phyloP scores from a whole-genome alignment of 2,797 vertebrate species.

The Aselliscus stoliczkanus region DNA sequence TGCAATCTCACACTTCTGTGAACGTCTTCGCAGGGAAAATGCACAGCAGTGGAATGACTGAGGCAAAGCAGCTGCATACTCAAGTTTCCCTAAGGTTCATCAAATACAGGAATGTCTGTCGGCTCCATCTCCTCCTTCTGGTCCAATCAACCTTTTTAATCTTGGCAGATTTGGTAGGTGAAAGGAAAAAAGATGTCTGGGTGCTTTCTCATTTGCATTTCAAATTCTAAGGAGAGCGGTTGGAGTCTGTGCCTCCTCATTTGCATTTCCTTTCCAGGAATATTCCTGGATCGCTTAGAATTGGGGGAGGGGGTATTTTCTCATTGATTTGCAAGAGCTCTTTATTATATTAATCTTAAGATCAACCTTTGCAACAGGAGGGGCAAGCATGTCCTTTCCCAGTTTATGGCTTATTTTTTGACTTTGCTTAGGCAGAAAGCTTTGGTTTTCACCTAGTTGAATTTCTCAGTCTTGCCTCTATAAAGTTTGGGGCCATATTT shows the following conservation, averaged over 20 bases:
- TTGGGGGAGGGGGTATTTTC: background rate
- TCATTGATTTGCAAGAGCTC: background rate
- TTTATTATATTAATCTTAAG: background rate
- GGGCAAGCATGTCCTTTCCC: background rate
- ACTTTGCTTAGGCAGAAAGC: background rate
- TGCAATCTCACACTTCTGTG: fast-evolving
- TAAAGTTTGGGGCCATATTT: background rate
- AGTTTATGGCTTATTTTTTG: background rate
- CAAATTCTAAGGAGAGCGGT: background rate
- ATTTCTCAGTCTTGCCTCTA: background rate
- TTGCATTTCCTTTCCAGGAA: background rate
- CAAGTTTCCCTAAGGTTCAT: background rate
- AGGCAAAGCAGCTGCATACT: background rate
- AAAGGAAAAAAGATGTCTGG: background rate
- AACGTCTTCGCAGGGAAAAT: background rate
- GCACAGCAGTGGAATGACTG: background rate
- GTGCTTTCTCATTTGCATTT: background rate
- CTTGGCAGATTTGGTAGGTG: background rate
- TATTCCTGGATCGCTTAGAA: background rate
- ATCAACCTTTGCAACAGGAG: background rate
- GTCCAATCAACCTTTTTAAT: background rate
- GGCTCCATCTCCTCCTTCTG: background rate
- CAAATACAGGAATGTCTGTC: background rate
- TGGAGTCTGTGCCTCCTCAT: background rate
- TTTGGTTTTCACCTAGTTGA: background rate